Base-by-base conservation (phyloP, 2,888 invertebrate species). In the Rhagium mordax region DNA sequence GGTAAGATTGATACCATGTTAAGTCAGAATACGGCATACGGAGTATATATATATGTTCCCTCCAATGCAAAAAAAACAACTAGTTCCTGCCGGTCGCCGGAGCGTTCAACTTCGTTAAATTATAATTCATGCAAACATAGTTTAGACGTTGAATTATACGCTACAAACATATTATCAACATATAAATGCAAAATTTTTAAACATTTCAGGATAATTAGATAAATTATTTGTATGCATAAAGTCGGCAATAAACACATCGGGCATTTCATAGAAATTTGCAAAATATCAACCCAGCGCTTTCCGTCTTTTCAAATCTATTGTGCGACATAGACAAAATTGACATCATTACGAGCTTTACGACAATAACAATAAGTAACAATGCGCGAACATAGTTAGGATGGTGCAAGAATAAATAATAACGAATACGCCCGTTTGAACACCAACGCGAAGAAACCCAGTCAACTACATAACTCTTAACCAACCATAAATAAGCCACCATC, bases 401-500 rank as follows among this genome's bases (percentile, higher is more conserved):
- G 64, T 73, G 70, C 53, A 69, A 60, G 72, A 64, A 78, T 79
- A 81, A 81, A 81, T 80, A 81, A 80, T 75, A 67, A 68, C 67
- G 70, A 66, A 72, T 70, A 72, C 78, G 78, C 76, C 78, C 75
- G 72, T 68, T n/a, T 75, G 70, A 66, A 76, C 81, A 78, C 81
- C 81, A 81, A 81, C 82, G 81, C 83, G 81, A 78, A 79, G 80
- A 79, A 20, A n/a, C 61, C 67, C 41, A 53, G 57, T 57, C 67
- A 41, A 13, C 51, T 41, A n/a, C 29, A 68, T 70, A 72, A 64
- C 74, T 69, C 62, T 70, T 10, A 48, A 67, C 49, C 51, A 73
- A 75, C 76, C 76, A 82, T 84, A 84, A 83, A 79, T 84, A 81
- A 79, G 55, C 74, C 70, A 70, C 74, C 72, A 70, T 74, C 77